Percentiles rank a stretch among this genome's conserved stretches.
Conservation (phyloP, 2,113 vertebrate genomes). For the Procapra przewalskii region DNA sequence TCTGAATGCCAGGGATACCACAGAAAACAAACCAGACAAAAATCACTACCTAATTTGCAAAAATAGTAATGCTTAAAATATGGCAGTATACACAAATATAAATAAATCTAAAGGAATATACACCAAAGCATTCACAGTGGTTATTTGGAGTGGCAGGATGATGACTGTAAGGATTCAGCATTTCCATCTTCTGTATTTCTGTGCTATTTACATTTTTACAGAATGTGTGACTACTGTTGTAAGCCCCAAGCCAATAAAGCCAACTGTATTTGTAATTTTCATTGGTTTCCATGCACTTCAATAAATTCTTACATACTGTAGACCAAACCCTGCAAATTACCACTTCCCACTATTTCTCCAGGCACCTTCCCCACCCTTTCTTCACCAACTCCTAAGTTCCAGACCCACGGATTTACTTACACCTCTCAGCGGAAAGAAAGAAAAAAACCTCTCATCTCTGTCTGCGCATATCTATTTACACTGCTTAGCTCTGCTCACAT, state of each 20-base stretch:
- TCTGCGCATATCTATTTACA: background rate
- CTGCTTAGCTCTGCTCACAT: background rate
- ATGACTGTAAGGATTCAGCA: background rate
- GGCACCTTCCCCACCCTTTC: background rate
- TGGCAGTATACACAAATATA: background rate
- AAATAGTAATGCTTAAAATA: background rate
- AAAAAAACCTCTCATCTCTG: background rate
- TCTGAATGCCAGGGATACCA: background rate
- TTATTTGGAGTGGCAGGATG: background rate
- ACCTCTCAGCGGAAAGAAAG: background rate
- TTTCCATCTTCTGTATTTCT: background rate
- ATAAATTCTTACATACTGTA: background rate
- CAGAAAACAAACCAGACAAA: background rate
- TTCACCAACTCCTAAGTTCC: background rate
- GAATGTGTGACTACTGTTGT: background rate
- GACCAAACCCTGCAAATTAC: background rate
- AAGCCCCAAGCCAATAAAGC: background rate
- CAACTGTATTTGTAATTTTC: slow-evolving; percentile 9
- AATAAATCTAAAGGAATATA: background rate
- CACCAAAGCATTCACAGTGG: background rate
- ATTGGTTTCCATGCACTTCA: background rate
- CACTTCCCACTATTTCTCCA: background rate
- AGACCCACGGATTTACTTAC: background rate
- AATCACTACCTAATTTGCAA: background rate
- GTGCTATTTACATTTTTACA: background rate